Base-by-base conservation (phyloP, 2,797 vertebrate genomes). In the Melopsittacus undulatus region DNA sequence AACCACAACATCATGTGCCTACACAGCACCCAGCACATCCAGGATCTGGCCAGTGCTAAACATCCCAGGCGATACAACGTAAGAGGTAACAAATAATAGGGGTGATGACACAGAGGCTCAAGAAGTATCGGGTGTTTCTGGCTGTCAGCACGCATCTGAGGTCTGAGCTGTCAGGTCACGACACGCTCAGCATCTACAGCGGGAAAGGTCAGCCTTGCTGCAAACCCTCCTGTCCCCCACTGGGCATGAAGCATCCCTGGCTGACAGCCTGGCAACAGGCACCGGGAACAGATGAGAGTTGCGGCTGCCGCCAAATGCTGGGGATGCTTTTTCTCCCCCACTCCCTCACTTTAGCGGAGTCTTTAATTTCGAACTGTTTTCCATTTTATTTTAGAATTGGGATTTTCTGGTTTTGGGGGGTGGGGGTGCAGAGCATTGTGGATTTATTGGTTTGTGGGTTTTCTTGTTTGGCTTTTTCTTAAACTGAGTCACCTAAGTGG, bases 401-500 rank as follows among this genome's bases (percentile, higher is more conserved):
- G 2, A 66, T 80, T 90, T 92, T 94, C 70, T 89, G 59, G 38
- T 48, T 62, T 18, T 9, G 32, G 15, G 7, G 20, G 10, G 5
- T 6, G 21, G 9, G 5, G 11, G 11, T 48, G 64, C 54, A 64
- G 30, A 57, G 62, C 20, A 24, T 13, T 94, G 70, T 19, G 70
- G 67, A 56, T 87, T 94, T 94, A 82, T 5, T 70, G 73, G 88
- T 86, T 84, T 92, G 94, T 23, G 77, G 62, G 74, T 79, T 92
- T 92, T 92, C 42, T 78, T 78, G 59, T 64, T 81, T 67, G 40
- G 3, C 5, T 70, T 73, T 63, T 66, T 68, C 72, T 79, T 10
- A 2, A 92, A 73, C 74, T 79, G 70, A 90, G 83, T 87, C 94
- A 97, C 93, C 94, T 92, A 93, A 84, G 86, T 90, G 81, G 59